phyloP scores from a whole-genome alignment of 2,797 vertebrate genomes.

The Falco cherrug region DNA sequence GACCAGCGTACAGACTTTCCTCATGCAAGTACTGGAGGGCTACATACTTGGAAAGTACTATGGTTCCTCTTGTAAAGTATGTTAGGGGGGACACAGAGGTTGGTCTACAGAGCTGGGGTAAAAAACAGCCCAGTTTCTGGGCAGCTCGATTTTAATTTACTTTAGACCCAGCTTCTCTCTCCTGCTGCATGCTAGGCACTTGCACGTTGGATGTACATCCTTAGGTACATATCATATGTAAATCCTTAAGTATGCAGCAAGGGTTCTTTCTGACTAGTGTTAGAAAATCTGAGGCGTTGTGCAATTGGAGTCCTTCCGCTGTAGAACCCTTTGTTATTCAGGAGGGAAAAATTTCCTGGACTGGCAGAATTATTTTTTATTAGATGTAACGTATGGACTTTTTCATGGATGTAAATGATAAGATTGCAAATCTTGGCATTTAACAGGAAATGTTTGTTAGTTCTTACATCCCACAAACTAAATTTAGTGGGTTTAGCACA shows the following conservation, averaged over 20 bases:
- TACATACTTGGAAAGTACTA: background rate
- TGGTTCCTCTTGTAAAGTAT: background rate
- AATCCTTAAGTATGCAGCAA: background rate
- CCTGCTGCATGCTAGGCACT: background rate
- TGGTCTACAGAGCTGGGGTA: background rate
- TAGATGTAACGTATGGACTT: background rate
- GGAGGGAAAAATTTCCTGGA: background rate
- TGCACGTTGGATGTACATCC: background rate
- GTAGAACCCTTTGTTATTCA: background rate
- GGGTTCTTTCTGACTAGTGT: background rate
- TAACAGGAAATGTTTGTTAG: background rate
- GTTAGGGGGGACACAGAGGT: accelerated
- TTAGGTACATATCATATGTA: background rate
- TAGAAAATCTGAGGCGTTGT: background rate
- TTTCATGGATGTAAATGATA: background rate
- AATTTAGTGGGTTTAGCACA: background rate
- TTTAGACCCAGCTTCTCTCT: background rate
- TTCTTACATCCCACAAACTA: background rate
- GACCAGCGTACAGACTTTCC: background rate
- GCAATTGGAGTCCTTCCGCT: background rate
- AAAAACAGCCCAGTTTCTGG: background rate
- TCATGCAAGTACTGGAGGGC: background rate
- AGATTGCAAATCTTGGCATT: background rate
- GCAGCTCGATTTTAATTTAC: background rate
- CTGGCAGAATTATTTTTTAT: background rate